A percentile compares a stretch with the other conserved stretches of the same genome.
Evolutionary conservation across 2,797 vertebrate genomes (phyloP).

Genomic region (Amphiprion clarkii): DNA sequence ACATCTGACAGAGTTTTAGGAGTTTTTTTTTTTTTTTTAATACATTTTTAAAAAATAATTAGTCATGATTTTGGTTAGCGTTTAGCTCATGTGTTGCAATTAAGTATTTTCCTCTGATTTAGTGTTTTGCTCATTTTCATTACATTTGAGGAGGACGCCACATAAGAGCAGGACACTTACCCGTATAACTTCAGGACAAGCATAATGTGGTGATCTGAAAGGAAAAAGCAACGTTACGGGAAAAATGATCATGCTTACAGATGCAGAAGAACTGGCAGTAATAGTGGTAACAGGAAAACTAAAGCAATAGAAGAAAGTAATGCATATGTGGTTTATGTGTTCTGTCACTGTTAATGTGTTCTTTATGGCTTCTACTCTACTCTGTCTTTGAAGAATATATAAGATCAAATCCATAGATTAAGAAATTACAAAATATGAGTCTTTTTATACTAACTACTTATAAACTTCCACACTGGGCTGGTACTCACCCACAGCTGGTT

Average conservation of each 20-base stretch:
- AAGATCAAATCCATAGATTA: background rate
- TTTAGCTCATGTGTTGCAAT: slow-evolving; percentile 6
- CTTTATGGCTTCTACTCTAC: background rate
- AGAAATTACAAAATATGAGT: background rate
- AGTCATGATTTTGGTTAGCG: background rate
- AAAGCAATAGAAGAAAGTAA: background rate
- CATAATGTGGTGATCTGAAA: slow-evolving; percentile 97
- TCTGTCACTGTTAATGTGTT: background rate
- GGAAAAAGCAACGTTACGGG: slow-evolving; percentile 30
- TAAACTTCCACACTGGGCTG: slow-evolving; percentile 87
- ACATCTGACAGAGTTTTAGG: slow-evolving; percentile 19
- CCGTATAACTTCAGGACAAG: slow-evolving; percentile 98
- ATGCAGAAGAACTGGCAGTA: background rate
- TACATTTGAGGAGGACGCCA: slow-evolving; percentile 3
- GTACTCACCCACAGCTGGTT: slow-evolving; percentile 94
- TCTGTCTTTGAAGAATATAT: background rate
- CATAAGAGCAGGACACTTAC: slow-evolving; percentile 81
- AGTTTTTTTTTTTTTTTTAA: background rate
- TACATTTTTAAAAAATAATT: background rate
- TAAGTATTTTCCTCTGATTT: slow-evolving; percentile 4
- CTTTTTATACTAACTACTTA: slow-evolving; percentile 5
- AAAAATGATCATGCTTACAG: background rate
- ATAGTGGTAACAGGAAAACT: background rate
- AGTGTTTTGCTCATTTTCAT: slow-evolving; percentile 33
- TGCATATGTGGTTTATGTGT: background rate